A percentile compares a stretch with the other conserved stretches of the same genome.
Evolutionary conservation across 2,797 vertebrate species (phyloP).

Genomic region (Melanotaenia maccullochi): DNA sequence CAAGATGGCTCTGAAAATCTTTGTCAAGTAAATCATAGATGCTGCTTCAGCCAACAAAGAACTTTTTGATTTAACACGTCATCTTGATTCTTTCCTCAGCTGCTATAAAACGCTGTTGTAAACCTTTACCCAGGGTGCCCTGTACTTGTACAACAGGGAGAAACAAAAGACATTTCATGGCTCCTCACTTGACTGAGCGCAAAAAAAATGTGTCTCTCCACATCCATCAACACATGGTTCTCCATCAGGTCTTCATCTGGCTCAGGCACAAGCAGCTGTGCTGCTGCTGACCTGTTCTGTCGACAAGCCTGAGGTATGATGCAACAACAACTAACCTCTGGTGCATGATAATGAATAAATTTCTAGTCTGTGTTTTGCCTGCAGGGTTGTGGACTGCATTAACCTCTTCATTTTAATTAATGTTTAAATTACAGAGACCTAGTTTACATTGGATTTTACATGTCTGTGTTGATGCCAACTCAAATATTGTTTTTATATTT

Average conservation of each 20-base stretch:
- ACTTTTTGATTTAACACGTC: slow-evolving; percentile 39
- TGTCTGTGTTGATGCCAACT: background rate
- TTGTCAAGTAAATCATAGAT: slow-evolving; percentile 8
- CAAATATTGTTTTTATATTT: background rate
- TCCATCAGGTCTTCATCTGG: slow-evolving; percentile 57
- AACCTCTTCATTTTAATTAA: slow-evolving; percentile 42
- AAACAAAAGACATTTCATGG: slow-evolving; percentile 20
- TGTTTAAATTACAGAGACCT: slow-evolving; percentile 4
- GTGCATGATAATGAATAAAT: slow-evolving; percentile 71
- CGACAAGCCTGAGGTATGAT: slow-evolving; percentile 61
- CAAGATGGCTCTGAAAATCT: background rate
- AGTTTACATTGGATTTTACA: slow-evolving; percentile 2
- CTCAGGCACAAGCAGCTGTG: slow-evolving; percentile 64
- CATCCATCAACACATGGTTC: slow-evolving; percentile 60
- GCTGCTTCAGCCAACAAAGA: slow-evolving; percentile 27
- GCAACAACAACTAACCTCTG: slow-evolving; percentile 70
- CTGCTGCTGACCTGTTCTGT: slow-evolving; percentile 63
- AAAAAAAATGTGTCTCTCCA: slow-evolving; percentile 45
- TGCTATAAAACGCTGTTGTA: slow-evolving; percentile 30
- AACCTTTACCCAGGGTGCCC: slow-evolving; percentile 19
- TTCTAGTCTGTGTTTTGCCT: slow-evolving; percentile 62
- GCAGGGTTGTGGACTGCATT: slow-evolving; percentile 40
- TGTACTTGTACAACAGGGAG: slow-evolving; percentile 6
- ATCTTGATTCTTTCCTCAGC: slow-evolving; percentile 42
- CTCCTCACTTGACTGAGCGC: slow-evolving; percentile 46